Evolutionary conservation across 2,797 vertebrate genomes (phyloP), one percentile per base, ranked within the genome.

Genomic region (Coracias cyanogaster): DNA sequence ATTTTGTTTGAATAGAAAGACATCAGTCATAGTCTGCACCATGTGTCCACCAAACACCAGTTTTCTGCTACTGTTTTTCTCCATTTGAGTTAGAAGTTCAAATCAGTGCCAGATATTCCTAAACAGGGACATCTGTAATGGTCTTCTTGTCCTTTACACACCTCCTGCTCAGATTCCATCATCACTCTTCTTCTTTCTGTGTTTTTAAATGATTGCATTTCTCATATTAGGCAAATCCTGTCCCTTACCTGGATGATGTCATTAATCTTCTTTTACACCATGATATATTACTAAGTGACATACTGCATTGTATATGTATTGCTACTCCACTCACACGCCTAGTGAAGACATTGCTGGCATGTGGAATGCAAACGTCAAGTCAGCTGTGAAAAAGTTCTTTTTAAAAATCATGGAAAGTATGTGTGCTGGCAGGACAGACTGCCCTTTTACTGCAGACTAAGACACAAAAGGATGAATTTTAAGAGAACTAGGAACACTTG

Each of bases 261-360:
- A 96, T 97, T 97, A 97, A 97, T 97, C 97, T 97, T 97, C 84
- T 97, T 97, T 97, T 95, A 61, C 95, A 91, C 95, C 73, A 74
- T 97, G 97, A 97, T 97, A 48, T 78, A 97, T 97, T 96, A 71
- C 95, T 87, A 92, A 95, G 86, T 96, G 97, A 97, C 97, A 97
- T 82, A 33, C 79, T 92, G 91, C 86, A 89, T 92, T 90, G 88
- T 96, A 33, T 71, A 81, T 13, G 16, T 96, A 95, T 97, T 97
- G 95, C 92, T 96, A 97, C 95, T 85, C 97, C 28, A 82, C 96
- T 97, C 97, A 96, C 97, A 97, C 0, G 3, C 91, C 84, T 94
- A 76, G 77, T 96, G 91, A 93, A 95, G 96, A 96, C 90, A 82
- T 92, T 93, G 81, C 77, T 90, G 86, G 91, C 88, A 89, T 96